Base-by-base conservation (phyloP, 2,797 vertebrate species). In the Psittacula echo region DNA sequence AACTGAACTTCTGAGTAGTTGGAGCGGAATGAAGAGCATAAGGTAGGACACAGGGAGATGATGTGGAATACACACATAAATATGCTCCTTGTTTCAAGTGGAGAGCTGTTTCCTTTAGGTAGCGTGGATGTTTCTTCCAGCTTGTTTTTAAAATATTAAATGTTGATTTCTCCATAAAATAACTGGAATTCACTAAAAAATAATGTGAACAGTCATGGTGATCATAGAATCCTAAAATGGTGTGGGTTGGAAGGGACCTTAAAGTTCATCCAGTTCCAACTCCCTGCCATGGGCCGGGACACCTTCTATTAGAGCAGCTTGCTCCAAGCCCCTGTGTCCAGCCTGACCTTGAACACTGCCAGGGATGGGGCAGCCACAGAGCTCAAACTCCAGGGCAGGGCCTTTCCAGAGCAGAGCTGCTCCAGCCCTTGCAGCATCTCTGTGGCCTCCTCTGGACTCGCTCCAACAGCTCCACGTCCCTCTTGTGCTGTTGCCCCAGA, bases 41-140 rank as follows among this genome's bases (percentile, higher is more conserved):
- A 26, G 13, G 8, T 45, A 47, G 70, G 54, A 67, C 12, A 37
- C 6, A 11, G 54, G 68, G 34, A 53, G 48, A 24, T 37, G 64
- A 58, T 64, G 20, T 0, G 1, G 44, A 16, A 47, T 75, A n/a
- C 8, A 12, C 3, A 2, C 13, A 16, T 60, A 21, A 44, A 34
- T 0, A 6, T 62, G 34, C 41, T 74, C 16, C 54, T 78, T 1
- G 0, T 32, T 68, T 61, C 18, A 18, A 39, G 50, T 27, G 30
- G 44, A 51, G 54, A 50, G n/a, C n/a, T 79, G 30, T 14, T 27
- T 53, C 22, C 68, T 78, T 26, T 20, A 48, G 62, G 39, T 37
- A 41, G 9, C 13, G 8, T 14, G 45, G 32, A 18, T 58, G 30
- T 54, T 64, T 53, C 39, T 42, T 74, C 13, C 16, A n/a, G 34